These are phyloP conservation scores for Silurus aristotelis DNA, from an alignment of 2,797 vertebrate species.

Conservation along the genomic window DNA sequence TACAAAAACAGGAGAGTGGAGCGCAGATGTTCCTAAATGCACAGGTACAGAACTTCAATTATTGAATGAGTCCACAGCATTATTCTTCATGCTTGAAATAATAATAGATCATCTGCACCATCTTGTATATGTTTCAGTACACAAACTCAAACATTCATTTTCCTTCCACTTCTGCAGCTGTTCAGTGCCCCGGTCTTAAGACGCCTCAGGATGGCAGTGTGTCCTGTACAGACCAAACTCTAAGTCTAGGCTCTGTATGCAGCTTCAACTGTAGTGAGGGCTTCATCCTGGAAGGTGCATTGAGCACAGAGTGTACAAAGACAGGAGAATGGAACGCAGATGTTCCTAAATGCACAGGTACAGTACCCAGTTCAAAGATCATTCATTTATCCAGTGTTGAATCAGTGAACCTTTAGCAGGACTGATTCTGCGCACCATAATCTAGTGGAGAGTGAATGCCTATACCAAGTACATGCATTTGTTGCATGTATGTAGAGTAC, in stretches of 20 bases:
- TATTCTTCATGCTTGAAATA: no score
- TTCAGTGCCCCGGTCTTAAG: constrained; percentile 9
- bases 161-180: not conserved
- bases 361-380: no score
- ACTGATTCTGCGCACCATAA: no score
- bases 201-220: not conserved
- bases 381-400: not conserved
- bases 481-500: no score
- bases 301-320: constrained; percentile 62
- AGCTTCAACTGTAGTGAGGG: constrained; percentile 71
- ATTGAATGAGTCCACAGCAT: no score
- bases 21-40: constrained; percentile 58
- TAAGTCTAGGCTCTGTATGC: constrained; percentile 64
- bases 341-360: constrained; percentile 67
- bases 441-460: no score
- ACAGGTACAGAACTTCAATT: constrained; percentile 57
- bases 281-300: constrained; percentile 64
- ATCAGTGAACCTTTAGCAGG: no score
- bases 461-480: no score
- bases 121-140: no score
- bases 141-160: no score
- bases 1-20: constrained; percentile 71
- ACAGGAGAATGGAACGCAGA: constrained; percentile 68
- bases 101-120: no score
- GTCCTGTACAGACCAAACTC: not conserved